Conservation (phyloP, 2,888 invertebrate genomes). For the Abrostola triplasia region DNA sequence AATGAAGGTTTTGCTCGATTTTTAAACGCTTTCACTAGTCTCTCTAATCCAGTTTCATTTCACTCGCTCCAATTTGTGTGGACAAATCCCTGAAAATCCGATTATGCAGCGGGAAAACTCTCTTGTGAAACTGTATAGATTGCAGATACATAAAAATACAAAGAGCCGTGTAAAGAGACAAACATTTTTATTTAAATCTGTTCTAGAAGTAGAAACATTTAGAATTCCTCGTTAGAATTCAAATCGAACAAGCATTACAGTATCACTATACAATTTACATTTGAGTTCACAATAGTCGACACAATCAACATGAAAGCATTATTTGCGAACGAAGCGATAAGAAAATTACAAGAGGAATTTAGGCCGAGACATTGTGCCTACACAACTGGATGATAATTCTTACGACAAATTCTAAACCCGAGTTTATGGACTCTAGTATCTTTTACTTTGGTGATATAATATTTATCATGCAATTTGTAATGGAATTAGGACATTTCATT, state of each 20-base stretch:
- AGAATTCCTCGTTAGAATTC: constrained; percentile 7
- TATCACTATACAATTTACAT: constrained; percentile 16
- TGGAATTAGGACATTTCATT: not conserved
- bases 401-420: constrained; percentile 31
- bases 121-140: constrained; percentile 13
- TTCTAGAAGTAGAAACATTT: not conserved
- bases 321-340: constrained; percentile 60
- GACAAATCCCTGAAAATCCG: constrained; percentile 36
- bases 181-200: constrained; percentile 4
- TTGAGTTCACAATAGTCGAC: constrained; percentile 28
- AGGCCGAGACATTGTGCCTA: constrained; percentile 53
- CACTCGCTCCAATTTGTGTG: constrained; percentile 37
- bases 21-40: constrained; percentile 30
- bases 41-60: constrained; percentile 39
- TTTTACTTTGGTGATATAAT: constrained; percentile 21
- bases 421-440: constrained; percentile 29
- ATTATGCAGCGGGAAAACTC: constrained; percentile 29
- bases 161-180: constrained; percentile 7
- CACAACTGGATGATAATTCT: constrained; percentile 35
- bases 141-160: constrained; percentile 22
- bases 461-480: constrained; percentile 1
- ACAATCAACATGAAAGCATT: constrained; percentile 50
- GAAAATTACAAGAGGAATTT: constrained; percentile 59
- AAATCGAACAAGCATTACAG: constrained; percentile 5
- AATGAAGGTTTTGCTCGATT: constrained; percentile 36